Evolutionary conservation across 2,888 invertebrate genomes (phyloP).

Genomic region (Pyrrhosoma nymphula): DNA sequence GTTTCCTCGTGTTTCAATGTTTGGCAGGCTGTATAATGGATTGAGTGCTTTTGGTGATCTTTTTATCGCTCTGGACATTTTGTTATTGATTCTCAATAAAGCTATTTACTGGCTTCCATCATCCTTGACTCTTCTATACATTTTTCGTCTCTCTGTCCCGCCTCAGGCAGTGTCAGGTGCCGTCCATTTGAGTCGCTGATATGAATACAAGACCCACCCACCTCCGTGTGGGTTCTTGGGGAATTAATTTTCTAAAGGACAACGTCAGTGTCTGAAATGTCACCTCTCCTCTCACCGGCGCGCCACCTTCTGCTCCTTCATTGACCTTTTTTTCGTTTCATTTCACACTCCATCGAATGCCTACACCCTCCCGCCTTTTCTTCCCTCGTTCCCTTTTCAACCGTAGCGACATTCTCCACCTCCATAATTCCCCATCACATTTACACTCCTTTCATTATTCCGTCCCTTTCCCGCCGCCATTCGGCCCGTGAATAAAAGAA

Average conservation of each 20-base stretch:
- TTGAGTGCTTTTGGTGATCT: too few species aligned
- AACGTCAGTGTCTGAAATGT: slow-evolving; percentile 9
- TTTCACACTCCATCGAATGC: background rate
- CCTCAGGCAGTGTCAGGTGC: background rate
- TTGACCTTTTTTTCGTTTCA: slow-evolving; percentile 52
- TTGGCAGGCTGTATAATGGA: too few species aligned
- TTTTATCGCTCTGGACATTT: too few species aligned
- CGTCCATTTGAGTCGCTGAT: background rate
- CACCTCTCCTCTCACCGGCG: background rate
- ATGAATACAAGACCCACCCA: too few species aligned
- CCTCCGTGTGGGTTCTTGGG: background rate
- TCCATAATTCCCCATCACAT: slow-evolving; percentile 46
- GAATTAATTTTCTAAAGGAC: slow-evolving; percentile 32
- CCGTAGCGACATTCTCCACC: background rate
- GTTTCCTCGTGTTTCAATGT: too few species aligned
- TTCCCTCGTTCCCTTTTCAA: background rate
- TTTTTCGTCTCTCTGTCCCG: too few species aligned
- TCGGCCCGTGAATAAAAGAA: background rate
- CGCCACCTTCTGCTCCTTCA: background rate
- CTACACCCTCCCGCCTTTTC: background rate
- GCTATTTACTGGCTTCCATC: too few species aligned
- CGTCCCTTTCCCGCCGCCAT: background rate
- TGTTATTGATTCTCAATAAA: too few species aligned
- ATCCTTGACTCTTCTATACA: too few species aligned
- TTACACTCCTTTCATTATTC: slow-evolving; percentile 40